Percentiles rank a stretch among this genome's conserved stretches.
Evolutionary conservation across 2,888 invertebrate species (phyloP).

Genomic region (Xylocampa areola): DNA sequence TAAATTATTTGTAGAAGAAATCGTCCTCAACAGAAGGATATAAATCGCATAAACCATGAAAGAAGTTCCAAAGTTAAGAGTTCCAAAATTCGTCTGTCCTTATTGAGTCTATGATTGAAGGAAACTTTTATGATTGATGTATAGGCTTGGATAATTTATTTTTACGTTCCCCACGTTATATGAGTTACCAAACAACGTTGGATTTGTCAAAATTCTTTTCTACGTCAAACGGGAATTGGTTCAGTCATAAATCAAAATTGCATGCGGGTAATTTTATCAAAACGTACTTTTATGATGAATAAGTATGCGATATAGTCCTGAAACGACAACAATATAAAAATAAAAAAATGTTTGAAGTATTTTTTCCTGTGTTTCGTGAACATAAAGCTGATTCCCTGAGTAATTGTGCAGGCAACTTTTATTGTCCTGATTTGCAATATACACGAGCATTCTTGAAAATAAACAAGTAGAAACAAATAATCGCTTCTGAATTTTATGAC

Average conservation of each 20-base stretch:
- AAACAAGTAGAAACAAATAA: conserved; percentile 39
- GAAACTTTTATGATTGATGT: conserved; percentile 60
- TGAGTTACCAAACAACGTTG: conserved; percentile 39
- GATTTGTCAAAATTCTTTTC: conserved; percentile 42
- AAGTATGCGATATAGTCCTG: conserved; percentile 27
- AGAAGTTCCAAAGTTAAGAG: neutral
- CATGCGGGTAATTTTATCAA: conserved; percentile 47
- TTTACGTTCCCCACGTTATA: conserved; percentile 42
- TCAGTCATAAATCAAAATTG: conserved; percentile 50
- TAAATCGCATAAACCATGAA: neutral
- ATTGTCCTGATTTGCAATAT: conserved; percentile 17
- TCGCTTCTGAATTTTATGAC: conserved; percentile 57
- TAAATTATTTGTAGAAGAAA: too few relatives aligned
- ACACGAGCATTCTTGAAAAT: conserved; percentile 27
- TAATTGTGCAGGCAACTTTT: conserved; percentile 20
- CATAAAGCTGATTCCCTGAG: conserved; percentile 13
- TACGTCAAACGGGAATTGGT: conserved; percentile 29
- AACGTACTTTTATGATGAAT: conserved; percentile 45
- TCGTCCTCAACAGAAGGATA: too few relatives aligned
- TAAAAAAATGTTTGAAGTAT: conserved; percentile 19
- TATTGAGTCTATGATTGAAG: conserved; percentile 50
- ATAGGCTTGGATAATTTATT: conserved; percentile 60
- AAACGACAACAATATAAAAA: conserved; percentile 25
- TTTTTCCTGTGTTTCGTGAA: conserved; percentile 14
- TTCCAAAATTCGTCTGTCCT: conserved; percentile 29